These are phyloP conservation scores for Squalus acanthias DNA, from an alignment of 2,797 vertebrate species.

Conservation along the genomic window DNA sequence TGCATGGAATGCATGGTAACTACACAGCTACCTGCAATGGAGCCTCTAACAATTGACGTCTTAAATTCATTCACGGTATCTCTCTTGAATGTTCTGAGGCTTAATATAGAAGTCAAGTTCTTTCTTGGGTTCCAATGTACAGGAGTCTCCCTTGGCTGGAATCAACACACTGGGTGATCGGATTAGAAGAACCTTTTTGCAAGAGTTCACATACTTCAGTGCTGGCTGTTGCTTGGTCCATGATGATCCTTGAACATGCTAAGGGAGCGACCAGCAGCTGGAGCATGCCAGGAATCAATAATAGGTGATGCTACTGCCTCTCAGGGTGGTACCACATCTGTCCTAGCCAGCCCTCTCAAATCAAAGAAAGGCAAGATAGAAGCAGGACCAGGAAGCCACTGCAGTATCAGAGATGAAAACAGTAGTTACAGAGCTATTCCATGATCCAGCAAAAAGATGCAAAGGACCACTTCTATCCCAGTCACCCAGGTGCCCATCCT, in stretches of 20 bases:
- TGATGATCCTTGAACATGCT: neutral
- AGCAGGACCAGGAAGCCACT: too few relatives aligned
- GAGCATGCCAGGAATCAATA: too few relatives aligned
- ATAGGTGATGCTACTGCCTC: too few relatives aligned
- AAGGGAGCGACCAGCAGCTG: too few relatives aligned
- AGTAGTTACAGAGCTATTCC: too few relatives aligned
- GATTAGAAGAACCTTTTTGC: neutral
- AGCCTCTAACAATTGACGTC: neutral
- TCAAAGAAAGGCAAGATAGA: too few relatives aligned
- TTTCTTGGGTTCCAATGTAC: neutral
- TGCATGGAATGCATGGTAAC: neutral
- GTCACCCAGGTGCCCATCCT: too few relatives aligned
- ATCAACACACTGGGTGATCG: neutral
- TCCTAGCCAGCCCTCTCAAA: too few relatives aligned
- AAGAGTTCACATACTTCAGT: neutral
- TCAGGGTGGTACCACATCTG: too few relatives aligned
- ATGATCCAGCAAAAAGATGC: too few relatives aligned
- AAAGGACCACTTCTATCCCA: too few relatives aligned
- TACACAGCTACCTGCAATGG: neutral
- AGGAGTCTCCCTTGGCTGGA: neutral
- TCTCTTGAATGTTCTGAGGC: neutral
- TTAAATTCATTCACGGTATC: neutral
- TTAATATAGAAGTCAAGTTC: neutral
- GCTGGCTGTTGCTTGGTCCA: neutral
- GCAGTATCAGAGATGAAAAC: too few relatives aligned